Conservation (phyloP, 35 echinoderm and acorn worm species). For the Nesometra sesokonis region DNA sequence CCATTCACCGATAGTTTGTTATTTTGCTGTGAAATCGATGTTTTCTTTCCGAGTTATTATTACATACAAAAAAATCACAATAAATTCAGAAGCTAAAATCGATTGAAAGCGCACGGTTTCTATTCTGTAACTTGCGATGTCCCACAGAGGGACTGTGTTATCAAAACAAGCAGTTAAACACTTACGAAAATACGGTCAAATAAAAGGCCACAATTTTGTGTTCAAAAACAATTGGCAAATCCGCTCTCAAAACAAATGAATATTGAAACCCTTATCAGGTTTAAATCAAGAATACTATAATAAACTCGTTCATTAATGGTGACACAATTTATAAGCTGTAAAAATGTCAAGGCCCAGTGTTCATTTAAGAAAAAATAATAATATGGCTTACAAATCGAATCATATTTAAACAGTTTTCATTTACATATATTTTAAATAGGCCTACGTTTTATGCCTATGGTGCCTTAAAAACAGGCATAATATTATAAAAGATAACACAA, state of each 20-base stretch:
- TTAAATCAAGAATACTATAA: background rate
- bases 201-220: background rate
- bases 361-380: no score
- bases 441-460: no score
- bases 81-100: background rate
- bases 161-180: background rate
- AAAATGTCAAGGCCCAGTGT: background rate
- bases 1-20: no score
- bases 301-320: background rate
- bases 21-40: background rate
- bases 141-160: background rate
- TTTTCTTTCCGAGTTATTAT: background rate
- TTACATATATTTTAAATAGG: no score
- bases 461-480: no score
- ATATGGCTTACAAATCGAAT: no score
- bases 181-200: background rate
- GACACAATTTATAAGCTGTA: background rate
- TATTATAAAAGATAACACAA: no score
- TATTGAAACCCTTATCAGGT: background rate
- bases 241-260: background rate
- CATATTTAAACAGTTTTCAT: no score
- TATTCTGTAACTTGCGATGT: background rate
- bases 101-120: background rate
- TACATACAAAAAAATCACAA: background rate
- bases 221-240: background rate